Conservation (phyloP, 2,113 vertebrate genomes). For the Neolamprologus tretocephalus region DNA sequence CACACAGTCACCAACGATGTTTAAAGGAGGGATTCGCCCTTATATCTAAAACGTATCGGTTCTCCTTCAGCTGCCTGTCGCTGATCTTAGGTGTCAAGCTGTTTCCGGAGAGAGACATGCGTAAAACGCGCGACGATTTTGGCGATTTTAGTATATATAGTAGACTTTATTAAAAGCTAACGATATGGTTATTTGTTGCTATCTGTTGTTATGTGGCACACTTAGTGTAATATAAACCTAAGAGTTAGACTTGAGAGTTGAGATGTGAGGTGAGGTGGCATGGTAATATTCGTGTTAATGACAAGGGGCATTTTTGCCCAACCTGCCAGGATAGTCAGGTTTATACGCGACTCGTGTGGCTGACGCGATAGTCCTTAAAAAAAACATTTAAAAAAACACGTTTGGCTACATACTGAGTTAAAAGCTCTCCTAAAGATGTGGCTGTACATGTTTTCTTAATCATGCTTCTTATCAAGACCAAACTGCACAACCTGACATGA, state of each 20-base stretch:
- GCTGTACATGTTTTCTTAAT: not conserved
- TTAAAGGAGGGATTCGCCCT: not conserved
- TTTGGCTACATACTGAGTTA: not conserved
- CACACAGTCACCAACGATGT: not conserved
- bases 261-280: not conserved
- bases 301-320: not conserved
- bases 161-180: not conserved
- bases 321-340: not conserved
- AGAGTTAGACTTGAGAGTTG: not conserved
- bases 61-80: not conserved
- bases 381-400: accelerated
- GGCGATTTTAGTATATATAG: not conserved
- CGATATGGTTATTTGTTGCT: not conserved
- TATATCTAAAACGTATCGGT: not conserved
- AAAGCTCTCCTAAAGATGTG: not conserved
- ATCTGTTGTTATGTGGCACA: not conserved
- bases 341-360: not conserved
- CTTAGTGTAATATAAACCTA: not conserved
- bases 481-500: not conserved
- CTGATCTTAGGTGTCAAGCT: not conserved
- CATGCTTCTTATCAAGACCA: not conserved
- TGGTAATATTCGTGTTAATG: not conserved
- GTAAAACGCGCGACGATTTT: not conserved
- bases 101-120: not conserved
- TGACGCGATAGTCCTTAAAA: not conserved